Base-by-base conservation (phyloP, 1,140 invertebrate species). In the Pentalonia nigronervosa region DNA sequence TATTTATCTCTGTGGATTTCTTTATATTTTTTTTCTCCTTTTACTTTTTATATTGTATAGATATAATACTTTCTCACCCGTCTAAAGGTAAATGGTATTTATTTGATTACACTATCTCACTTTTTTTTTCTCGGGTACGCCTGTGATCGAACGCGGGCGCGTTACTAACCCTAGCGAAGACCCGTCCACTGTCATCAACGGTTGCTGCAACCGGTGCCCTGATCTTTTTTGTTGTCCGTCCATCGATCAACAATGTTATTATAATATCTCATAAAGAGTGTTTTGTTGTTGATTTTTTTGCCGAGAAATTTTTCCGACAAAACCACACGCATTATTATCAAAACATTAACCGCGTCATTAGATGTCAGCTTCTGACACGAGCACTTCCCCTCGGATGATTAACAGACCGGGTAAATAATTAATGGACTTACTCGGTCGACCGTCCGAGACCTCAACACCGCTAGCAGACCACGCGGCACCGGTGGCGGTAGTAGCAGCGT, bases 371-470 rank as follows among this genome's bases (percentile, higher is more conserved):
- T 48, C 45, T n/a, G 86, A 48, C 45, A 48, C 45, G 14, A 87
- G 30, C 86, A n/a, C 45, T 11, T 87, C 48, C 60, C 25, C 60
- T 30, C 11, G 86, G 84, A 48, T 87, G 45, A 48, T 87, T 87
- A 87, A 87, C 86, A 87, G 86, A 48, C 45, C 45, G 45, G 30
- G 45, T 34, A 20, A 87, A 30, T 87, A 87, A 87, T 87, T 87
- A 87, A 87, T 48, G 45, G 34, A 47, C 83, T 30, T 86, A 83
- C 7, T 9, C 60, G 25, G 60, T 67, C 60, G 60, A 67, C 60
- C 60, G 60, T 67, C 30, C 60, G 30, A 67, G 30, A 30, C 60
- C 60, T 67, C 25, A 4, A 67, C 60, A n/a, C 60, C 25, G 11
- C 60, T 30, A 4, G 11, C 60, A 67, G 60, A 67, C 60, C 25